Evolutionary conservation across 2,888 invertebrate genomes (phyloP), one percentile per base, ranked within the genome.

Genomic region (Peribatodes rhomboidaria): DNA sequence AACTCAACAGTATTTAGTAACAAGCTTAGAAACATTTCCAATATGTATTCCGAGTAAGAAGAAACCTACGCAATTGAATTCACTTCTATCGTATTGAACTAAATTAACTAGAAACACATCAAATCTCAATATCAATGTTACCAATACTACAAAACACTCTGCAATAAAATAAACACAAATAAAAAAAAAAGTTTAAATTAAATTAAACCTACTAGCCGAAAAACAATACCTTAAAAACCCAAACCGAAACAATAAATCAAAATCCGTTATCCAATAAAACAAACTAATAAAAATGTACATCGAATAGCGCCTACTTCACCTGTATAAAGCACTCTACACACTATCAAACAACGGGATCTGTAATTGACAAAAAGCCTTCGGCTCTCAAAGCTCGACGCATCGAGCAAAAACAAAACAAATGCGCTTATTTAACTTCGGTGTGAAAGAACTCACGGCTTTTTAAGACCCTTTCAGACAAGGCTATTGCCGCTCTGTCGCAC

Each of bases 381-480:
- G 62, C 61, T 62, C 60, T 47, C 67, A 55, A 59, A 67, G 71
- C 54, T 61, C 61, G 44, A 57, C 49, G 65, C 49, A 37, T 50
- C 47, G 39, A 50, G 52, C 46, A 65, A 69, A 70, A 78, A 80
- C 61, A 78, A 78, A 73, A 74, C 70, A 74, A 77, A 67, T 72
- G 73, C 74, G 74, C 75, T 77, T 76, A 73, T 81, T 81, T 80
- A 78, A 80, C 80, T 72, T 73, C 64, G 73, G 74, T 79, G 82
- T 82, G 78, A 85, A 85, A 82, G 83, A 86, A 82, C 81, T 79
- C 79, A 73, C 60, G 72, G 77, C 81, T 83, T 81, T 83, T 81
- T 27, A 35, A 37, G 18, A 1, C 35, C 20, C 20, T n/a, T 35
- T 50, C 50, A 50, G 35, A 50, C 35, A 18, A 9, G 20, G 20